Base-by-base conservation (phyloP, 2,888 invertebrate genomes). In the Ommatoiulus sabulosus region DNA sequence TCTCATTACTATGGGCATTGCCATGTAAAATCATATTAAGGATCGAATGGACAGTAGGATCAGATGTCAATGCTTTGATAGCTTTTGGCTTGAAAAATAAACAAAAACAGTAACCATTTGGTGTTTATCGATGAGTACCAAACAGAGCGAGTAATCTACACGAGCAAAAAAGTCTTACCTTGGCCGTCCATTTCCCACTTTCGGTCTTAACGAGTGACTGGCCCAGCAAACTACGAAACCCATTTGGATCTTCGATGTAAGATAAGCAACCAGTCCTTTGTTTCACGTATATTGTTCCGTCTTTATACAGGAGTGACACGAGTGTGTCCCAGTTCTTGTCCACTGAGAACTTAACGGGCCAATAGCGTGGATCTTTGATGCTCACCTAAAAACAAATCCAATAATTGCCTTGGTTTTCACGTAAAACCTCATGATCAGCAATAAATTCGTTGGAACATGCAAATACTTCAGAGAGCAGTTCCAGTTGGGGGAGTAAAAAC, bases 201-300 rank as follows among this genome's bases (percentile, higher is more conserved):
- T 94, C 94, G 91, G 96, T 96, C 48, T 96, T 94, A 0, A 97
- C 97, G n/a, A 97, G 92, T 0, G 96, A 95, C 91, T 96, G 95
- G 0, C 97, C 96, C 87, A 97, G 93, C 88, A 97, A 94, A 90
- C 96, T 96, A 91, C 95, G 95, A 91, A 96, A 95, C 2, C 97
- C 96, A 91, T 95, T 92, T 3, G 97, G 97, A 93, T 98, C 98
- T 92, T 96, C 96, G 24, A 95, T 93, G 93, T 98, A 97, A 0
- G 97, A 96, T 8, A 98, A 94, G 91, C 97, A 97, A 15, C 98
- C 98, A 1, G 97, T 97, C 90, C 96, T 95, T 92, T 97, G 97
- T 92, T 98, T 98, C 17, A 98, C 96, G 92, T 96, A 96, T 72
- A 98, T 89, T 35, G 91, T 91, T 15, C 93, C 93, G 89, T 91